Evolutionary conservation across 2,797 vertebrate genomes (phyloP).

Genomic region (Gambelia wislizenii): DNA sequence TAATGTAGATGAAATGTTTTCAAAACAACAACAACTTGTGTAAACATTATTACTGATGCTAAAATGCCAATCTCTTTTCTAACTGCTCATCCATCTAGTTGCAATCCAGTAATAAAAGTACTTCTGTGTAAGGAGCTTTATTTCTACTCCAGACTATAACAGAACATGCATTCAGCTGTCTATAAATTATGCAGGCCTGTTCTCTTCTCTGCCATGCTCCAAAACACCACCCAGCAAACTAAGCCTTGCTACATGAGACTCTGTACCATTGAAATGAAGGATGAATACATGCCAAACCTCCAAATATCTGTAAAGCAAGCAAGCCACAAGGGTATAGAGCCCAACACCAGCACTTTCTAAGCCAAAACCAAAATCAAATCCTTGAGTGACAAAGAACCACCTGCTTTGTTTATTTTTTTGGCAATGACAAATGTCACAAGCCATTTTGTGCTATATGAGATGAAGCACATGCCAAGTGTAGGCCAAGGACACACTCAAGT

Average conservation of each 20-base stretch:
- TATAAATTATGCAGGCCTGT: conserved; percentile 24
- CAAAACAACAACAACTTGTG: background rate
- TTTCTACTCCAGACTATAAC: conserved; percentile 45
- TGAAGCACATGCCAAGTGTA: background rate
- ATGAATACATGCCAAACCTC: conserved; percentile 60
- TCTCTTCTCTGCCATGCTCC: conserved; percentile 24
- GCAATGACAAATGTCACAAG: conserved; percentile 26
- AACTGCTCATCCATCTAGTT: conserved; percentile 40
- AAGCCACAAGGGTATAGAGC: conserved; percentile 58
- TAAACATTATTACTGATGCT: accelerated
- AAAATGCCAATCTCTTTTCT: conserved; percentile 10
- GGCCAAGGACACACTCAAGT: conserved; percentile 10
- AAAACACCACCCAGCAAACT: conserved; percentile 49
- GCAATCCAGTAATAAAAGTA: conserved; percentile 50
- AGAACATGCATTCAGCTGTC: conserved; percentile 60
- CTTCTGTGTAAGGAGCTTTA: conserved; percentile 35
- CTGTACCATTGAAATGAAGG: conserved; percentile 52
- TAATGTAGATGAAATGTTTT: background rate
- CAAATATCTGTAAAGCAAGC: conserved; percentile 65
- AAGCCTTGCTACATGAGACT: conserved; percentile 61
- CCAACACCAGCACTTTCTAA: conserved; percentile 49
- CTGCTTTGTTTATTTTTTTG: conserved; percentile 53
- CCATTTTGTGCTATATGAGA: conserved; percentile 21
- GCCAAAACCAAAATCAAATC: conserved; percentile 31
- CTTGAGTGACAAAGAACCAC: conserved; percentile 55